Conservation (phyloP, 2,797 vertebrate genomes). For the Acropternis orthonyx region DNA sequence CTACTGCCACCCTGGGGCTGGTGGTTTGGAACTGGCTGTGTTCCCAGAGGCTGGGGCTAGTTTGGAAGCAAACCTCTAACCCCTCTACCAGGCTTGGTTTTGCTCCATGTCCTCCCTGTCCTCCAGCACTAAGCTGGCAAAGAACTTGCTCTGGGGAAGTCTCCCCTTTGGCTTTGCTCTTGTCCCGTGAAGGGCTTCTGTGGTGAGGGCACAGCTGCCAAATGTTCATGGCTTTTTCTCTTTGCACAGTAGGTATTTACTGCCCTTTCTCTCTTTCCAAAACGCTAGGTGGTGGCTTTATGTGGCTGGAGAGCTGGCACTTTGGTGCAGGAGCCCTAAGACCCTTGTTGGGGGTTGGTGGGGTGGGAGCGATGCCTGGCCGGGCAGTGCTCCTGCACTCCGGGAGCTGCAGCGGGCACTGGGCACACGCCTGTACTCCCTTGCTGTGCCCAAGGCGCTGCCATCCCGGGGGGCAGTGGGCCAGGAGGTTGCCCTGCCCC, state of each 20-base stretch:
- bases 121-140: background rate
- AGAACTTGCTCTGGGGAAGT: no score
- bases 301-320: no score
- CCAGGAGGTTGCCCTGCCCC: background rate
- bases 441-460: background rate
- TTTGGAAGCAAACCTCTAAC: background rate
- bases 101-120: background rate
- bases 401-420: no score
- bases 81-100: background rate
- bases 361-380: background rate
- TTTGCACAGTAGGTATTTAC: background rate
- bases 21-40: background rate
- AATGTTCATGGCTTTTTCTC: no score
- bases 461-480: background rate
- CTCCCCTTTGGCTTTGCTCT: background rate
- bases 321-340: background rate
- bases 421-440: background rate
- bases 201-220: fast-evolving
- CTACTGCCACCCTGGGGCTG: background rate
- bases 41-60: no score
- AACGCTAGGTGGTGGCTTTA: fast-evolving
- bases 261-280: background rate
- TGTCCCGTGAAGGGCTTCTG: no score
- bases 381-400: background rate
- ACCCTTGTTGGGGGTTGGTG: background rate